A percentile compares a stretch with the other conserved stretches of the same genome.
Evolutionary conservation across 2,113 vertebrate genomes (phyloP).

Genomic region (Ptilonorhynchus violaceus): DNA sequence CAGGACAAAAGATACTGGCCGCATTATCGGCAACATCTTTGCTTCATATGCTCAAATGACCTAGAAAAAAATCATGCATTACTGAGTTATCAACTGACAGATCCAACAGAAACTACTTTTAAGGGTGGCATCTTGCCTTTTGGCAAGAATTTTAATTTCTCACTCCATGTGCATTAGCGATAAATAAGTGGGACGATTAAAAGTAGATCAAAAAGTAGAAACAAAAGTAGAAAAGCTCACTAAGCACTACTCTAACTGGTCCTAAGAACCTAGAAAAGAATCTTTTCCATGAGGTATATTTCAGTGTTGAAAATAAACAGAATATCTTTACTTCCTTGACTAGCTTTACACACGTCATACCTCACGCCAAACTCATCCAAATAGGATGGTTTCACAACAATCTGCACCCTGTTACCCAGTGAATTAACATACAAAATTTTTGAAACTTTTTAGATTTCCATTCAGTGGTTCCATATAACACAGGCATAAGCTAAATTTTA

Average conservation of each 20-base stretch:
- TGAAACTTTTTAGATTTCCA: background rate
- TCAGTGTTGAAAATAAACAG: background rate
- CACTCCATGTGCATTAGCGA: background rate
- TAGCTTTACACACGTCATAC: background rate
- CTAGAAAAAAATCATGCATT: background rate
- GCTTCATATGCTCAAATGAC: background rate
- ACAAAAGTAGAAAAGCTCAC: background rate
- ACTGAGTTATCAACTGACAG: slow-evolving; percentile 10
- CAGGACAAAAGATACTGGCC: background rate
- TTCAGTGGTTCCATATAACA: background rate
- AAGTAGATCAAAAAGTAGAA: background rate
- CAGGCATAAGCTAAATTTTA: background rate
- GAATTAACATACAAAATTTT: background rate
- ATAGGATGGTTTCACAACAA: background rate
- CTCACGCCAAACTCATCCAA: background rate
- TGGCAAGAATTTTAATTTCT: slow-evolving; percentile 13
- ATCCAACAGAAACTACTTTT: background rate
- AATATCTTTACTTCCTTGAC: background rate
- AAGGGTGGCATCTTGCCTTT: slow-evolving; percentile 1
- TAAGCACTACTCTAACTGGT: background rate
- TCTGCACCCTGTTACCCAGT: background rate
- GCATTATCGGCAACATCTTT: background rate
- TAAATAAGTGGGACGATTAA: background rate
- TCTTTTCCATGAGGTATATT: background rate
- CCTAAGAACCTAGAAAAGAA: background rate